phyloP scores from a whole-genome alignment of 1,140 invertebrate genomes.

The Dufourea novaeangliae region DNA sequence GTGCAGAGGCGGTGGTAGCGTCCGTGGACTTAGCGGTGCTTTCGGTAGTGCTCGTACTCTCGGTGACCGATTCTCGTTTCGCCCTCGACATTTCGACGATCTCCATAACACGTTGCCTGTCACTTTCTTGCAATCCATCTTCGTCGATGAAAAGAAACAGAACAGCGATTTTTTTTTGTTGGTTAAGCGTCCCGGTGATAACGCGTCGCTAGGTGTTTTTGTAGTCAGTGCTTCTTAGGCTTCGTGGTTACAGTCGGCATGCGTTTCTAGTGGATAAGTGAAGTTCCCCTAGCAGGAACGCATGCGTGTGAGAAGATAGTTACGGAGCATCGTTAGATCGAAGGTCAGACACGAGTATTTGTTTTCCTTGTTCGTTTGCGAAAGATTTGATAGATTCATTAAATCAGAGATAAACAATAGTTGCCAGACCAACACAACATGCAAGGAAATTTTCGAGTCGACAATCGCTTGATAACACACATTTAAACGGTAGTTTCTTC shows the following conservation, averaged over 20 bases:
- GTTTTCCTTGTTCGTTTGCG: background rate
- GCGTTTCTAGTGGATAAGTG: background rate
- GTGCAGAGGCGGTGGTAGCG: background rate
- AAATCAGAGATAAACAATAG: background rate
- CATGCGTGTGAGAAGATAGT: background rate
- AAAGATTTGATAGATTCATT: too few relatives aligned
- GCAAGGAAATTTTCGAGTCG: background rate
- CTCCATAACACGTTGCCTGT: background rate
- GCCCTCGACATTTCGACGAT: slow-evolving; percentile 15
- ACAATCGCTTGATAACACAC: background rate
- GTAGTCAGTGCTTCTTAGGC: too few relatives aligned
- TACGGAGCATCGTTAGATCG: background rate
- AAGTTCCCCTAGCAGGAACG: slow-evolving; percentile 24
- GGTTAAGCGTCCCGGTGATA: background rate
- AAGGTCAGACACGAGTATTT: background rate
- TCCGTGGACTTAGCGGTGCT: slow-evolving; percentile 15
- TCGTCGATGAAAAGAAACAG: slow-evolving; percentile 52
- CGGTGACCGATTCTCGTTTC: slow-evolving; percentile 29
- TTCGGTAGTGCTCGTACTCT: background rate
- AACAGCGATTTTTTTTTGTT: slow-evolving; percentile 40
- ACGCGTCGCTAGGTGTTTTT: background rate
- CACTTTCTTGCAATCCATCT: slow-evolving; percentile 38
- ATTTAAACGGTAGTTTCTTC: background rate
- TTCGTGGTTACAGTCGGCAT: slow-evolving; percentile 38
- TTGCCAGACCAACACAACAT: background rate